phyloP scores from a whole-genome alignment of 2,113 vertebrate genomes.

The Australoheros scitulus region DNA sequence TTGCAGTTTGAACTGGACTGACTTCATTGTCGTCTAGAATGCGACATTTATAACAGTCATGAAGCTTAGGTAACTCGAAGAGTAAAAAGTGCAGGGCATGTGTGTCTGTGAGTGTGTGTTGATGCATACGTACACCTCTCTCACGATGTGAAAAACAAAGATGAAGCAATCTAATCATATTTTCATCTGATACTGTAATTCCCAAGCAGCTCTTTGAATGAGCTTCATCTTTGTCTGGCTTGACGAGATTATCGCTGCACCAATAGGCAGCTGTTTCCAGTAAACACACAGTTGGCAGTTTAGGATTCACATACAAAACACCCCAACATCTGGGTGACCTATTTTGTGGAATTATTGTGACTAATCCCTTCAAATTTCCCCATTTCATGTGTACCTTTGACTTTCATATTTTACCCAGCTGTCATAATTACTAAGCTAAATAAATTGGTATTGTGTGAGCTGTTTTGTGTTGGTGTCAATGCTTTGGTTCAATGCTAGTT shows the following conservation, averaged over 20 bases:
- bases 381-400: slow-evolving; percentile 53
- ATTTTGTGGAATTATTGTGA: slow-evolving; percentile 65
- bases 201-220: slow-evolving; percentile 20
- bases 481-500: background rate
- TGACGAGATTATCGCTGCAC: slow-evolving; percentile 53
- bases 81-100: background rate
- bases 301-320: slow-evolving; percentile 40
- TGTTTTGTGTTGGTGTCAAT: background rate
- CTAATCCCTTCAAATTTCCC: slow-evolving; percentile 65
- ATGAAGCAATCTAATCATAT: slow-evolving; percentile 55
- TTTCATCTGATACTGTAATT: slow-evolving; percentile 51
- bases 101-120: background rate
- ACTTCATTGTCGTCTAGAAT: background rate
- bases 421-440: slow-evolving; percentile 27
- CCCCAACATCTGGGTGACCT: slow-evolving; percentile 67
- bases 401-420: slow-evolving; percentile 63
- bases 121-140: background rate
- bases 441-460: background rate
- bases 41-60: background rate
- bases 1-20: background rate
- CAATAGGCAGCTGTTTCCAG: slow-evolving; percentile 56
- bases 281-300: slow-evolving; percentile 50
- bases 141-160: background rate
- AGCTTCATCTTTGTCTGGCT: slow-evolving; percentile 40
- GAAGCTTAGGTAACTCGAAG: background rate